A percentile compares a stretch with the other conserved stretches of the same genome.
These are phyloP conservation scores for Phrynosoma platyrhinos DNA, from an alignment of 2,113 vertebrate genomes.

Conservation along the genomic window DNA sequence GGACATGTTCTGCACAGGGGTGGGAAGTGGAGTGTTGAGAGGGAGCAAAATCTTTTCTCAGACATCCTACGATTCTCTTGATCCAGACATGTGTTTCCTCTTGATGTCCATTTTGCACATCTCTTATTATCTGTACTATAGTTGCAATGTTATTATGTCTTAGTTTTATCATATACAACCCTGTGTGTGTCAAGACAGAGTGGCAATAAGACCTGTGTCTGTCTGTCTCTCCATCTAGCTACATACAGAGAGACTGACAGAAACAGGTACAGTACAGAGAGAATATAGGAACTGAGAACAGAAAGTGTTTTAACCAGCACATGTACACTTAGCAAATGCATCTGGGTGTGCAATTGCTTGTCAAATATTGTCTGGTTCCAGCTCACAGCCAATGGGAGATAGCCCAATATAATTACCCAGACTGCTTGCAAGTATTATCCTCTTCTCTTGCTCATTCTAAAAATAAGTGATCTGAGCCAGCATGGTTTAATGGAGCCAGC, in stretches of 20 bases:
- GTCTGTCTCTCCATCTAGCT: no score
- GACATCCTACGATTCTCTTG: neutral
- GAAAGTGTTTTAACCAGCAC: no score
- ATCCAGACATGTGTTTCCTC: neutral
- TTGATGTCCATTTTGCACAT: neutral
- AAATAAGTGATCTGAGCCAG: neutral
- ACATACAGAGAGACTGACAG: no score
- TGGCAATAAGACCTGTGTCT: no score
- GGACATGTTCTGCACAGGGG: neutral
- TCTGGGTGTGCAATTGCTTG: neutral
- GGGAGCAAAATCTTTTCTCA: neutral
- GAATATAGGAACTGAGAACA: no score
- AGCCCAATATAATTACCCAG: neutral
- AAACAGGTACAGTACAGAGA: neutral
- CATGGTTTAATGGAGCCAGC: no score
- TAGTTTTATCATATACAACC: neutral
- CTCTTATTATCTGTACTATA: neutral
- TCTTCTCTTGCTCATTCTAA: neutral
- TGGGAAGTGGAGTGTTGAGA: neutral
- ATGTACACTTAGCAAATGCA: no score
- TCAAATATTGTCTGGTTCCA: neutral
- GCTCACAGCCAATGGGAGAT: neutral
- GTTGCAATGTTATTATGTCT: neutral
- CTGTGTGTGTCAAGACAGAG: neutral
- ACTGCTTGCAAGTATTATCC: neutral